Evolutionary conservation across 2,888 invertebrate species (phyloP).

Genomic region (Rhyacophila evoluta): DNA sequence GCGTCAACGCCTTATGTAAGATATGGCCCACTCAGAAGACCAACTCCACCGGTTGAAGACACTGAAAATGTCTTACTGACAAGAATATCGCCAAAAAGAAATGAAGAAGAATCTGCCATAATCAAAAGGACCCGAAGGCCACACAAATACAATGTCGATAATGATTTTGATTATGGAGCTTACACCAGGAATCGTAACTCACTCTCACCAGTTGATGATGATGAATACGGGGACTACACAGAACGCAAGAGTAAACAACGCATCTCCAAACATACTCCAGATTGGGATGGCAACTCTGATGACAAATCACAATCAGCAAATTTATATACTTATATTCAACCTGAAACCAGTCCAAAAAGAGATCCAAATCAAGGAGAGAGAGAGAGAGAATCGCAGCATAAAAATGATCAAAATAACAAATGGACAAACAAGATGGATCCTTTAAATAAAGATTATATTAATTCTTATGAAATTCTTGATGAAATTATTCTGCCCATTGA

Average conservation of each 20-base stretch:
- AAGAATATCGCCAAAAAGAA: conserved; percentile 42
- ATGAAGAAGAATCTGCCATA: conserved; percentile 29
- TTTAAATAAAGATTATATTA: background rate
- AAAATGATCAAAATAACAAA: background rate
- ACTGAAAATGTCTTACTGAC: conserved; percentile 43
- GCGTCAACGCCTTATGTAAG: background rate
- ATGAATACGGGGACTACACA: conserved; percentile 38
- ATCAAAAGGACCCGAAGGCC: conserved; percentile 33
- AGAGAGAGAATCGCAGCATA: background rate
- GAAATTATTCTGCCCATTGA: conserved; percentile 35
- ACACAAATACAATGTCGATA: conserved; percentile 35
- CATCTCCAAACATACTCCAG: conserved; percentile 34
- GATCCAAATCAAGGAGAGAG: background rate
- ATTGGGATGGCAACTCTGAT: background rate
- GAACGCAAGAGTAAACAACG: conserved; percentile 29
- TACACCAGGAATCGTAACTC: background rate
- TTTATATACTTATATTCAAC: too few species aligned
- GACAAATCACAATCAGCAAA: background rate
- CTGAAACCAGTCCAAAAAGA: too few species aligned
- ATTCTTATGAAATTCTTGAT: conserved; percentile 41
- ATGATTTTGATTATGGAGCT: conserved; percentile 34
- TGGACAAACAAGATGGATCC: background rate
- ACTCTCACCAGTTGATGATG: conserved; percentile 34
- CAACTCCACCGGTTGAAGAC: background rate
- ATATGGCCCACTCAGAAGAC: background rate